Conservation (phyloP, 2,888 invertebrate genomes). For the Lucinisca nassula region DNA sequence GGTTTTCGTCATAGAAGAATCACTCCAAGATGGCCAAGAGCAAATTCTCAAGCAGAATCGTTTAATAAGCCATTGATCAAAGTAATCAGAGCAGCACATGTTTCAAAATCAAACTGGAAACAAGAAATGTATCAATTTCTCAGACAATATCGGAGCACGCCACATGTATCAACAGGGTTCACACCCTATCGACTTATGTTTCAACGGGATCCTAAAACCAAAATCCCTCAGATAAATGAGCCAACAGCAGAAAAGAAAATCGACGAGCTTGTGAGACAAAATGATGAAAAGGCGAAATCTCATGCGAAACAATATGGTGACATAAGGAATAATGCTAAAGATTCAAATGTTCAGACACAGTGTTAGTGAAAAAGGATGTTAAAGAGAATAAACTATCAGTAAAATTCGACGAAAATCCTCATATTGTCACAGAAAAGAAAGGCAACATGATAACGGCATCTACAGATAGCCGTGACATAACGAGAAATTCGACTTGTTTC, state of each 20-base stretch:
- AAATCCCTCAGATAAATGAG: constrained; percentile 23
- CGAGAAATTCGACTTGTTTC: constrained; percentile 23
- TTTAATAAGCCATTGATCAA: constrained; percentile 44
- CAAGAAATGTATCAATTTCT: constrained; percentile 28
- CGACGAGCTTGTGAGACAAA: constrained; percentile 1
- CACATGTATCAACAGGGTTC: constrained; percentile 40
- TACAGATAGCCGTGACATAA: neutral
- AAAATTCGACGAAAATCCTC: constrained; percentile 3
- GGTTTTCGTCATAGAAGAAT: constrained; percentile 33
- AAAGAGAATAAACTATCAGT: constrained; percentile 13
- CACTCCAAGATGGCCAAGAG: constrained; percentile 41
- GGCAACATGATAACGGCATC: constrained; percentile 30
- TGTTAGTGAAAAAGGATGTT: constrained; percentile 8
- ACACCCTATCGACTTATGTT: constrained; percentile 44
- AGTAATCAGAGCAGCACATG: constrained; percentile 5
- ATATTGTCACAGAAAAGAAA: neutral
- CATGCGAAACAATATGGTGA: neutral
- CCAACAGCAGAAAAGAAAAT: neutral
- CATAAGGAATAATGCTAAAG: constrained; percentile 3
- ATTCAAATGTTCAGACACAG: constrained; percentile 5
- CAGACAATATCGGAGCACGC: constrained; percentile 30
- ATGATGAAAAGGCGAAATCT: constrained; percentile 3
- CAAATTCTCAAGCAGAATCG: constrained; percentile 27
- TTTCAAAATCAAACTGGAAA: constrained; percentile 35
- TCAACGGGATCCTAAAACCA: constrained; percentile 28